A percentile compares a stretch with the other conserved stretches of the same genome.
phyloP scores from a whole-genome alignment of 1,140 invertebrate species.

The Leptoteleia sp. region DNA sequence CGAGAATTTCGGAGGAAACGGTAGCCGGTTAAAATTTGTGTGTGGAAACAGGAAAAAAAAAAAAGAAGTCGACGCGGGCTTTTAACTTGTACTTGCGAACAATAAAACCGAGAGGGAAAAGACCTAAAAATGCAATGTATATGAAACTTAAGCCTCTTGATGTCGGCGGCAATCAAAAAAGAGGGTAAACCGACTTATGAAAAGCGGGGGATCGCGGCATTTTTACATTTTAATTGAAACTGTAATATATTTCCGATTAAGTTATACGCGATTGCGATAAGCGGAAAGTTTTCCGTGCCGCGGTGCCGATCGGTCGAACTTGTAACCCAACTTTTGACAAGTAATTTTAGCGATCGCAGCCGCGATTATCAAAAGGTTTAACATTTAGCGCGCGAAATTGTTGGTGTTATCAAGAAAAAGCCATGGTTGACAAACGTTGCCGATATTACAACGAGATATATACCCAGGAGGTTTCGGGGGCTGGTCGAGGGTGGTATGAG shows the following conservation, averaged over 20 bases:
- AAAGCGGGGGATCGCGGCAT: conserved; percentile 8
- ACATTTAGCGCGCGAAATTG: conserved; percentile 52
- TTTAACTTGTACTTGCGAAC: conserved; percentile 46
- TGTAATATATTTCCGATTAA: conserved; percentile 28
- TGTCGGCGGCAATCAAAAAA: conserved; percentile 48
- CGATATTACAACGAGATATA: conserved; percentile 69
- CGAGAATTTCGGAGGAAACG: conserved; percentile 28
- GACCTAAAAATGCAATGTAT: conserved; percentile 39
- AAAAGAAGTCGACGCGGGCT: conserved; percentile 29
- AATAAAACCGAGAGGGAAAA: conserved; percentile 35
- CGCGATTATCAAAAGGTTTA: conserved; percentile 27
- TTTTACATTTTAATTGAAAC: conserved; percentile 42
- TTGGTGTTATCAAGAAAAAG: conserved; percentile 70
- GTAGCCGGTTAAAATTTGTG: conserved; percentile 44
- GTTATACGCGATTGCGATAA: neutral
- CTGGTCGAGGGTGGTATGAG: conserved; percentile 79
- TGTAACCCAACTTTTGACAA: neutral
- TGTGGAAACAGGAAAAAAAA: conserved; percentile 29
- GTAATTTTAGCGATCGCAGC: conserved; percentile 14
- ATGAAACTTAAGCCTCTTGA: conserved; percentile 57
- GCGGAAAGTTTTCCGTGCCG: no score
- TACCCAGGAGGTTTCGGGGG: conserved; percentile 71
- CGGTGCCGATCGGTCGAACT: neutral
- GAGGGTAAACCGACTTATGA: conserved; percentile 40
- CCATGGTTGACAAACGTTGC: conserved; percentile 74